Conservation (phyloP, 2,113 vertebrate genomes). For the Callorhinus ursinus region DNA sequence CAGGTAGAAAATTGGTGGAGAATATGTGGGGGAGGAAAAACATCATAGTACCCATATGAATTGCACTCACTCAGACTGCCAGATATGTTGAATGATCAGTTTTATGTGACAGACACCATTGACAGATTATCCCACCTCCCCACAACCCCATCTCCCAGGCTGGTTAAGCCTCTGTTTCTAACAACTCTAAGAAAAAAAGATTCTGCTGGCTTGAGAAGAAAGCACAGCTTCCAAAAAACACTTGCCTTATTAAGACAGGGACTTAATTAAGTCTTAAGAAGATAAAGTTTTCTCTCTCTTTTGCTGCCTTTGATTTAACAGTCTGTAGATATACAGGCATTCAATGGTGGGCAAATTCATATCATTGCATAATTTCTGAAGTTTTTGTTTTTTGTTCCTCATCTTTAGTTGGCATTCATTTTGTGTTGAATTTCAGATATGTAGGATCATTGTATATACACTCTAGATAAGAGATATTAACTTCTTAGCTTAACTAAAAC, state of each 20-base stretch:
- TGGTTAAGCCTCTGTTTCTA: background rate
- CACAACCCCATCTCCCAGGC: fast-evolving
- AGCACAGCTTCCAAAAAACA: background rate
- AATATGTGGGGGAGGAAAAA: background rate
- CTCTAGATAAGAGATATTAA: conserved; percentile 11
- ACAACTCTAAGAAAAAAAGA: background rate
- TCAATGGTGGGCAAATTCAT: background rate
- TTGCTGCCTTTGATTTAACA: background rate
- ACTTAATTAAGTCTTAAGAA: background rate
- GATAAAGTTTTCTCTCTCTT: background rate
- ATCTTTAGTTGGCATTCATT: conserved; percentile 21
- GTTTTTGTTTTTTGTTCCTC: background rate
- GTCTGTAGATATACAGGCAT: background rate
- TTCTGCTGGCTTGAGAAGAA: background rate
- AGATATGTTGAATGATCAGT: background rate
- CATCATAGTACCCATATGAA: background rate
- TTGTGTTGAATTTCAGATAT: conserved; percentile 4
- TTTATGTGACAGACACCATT: background rate
- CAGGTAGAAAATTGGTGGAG: background rate
- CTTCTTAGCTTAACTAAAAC: background rate
- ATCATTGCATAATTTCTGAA: background rate
- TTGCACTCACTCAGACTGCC: background rate
- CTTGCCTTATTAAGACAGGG: background rate
- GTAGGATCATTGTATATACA: background rate
- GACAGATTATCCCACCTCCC: background rate